Conservation (phyloP, 2,797 vertebrate genomes). For the Bovichtus diacanthus region DNA sequence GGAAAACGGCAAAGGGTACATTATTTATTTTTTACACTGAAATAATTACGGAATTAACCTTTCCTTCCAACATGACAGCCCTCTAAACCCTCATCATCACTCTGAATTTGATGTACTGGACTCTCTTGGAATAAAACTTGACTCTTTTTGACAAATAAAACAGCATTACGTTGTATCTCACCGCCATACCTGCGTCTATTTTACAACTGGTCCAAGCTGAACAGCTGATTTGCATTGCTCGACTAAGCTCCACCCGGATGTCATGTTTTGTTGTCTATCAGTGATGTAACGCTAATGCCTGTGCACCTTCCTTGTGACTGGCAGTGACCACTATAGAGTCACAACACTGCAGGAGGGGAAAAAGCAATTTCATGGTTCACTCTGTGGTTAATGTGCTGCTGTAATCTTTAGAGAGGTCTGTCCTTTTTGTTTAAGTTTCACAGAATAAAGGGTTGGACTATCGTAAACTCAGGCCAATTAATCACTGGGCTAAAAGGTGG, state of each 20-base stretch:
- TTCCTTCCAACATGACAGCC: conserved; percentile 64
- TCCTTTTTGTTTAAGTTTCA: conserved; percentile 87
- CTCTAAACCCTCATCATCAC: conserved; percentile 73
- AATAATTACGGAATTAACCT: conserved; percentile 82
- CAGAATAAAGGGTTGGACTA: conserved; percentile 85
- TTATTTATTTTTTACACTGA: conserved; percentile 82
- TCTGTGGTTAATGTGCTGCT: conserved; percentile 82
- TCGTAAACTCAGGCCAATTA: conserved; percentile 85
- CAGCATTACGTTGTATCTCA: conserved; percentile 35
- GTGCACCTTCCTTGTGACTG: conserved; percentile 63
- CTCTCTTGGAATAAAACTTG: conserved; percentile 57
- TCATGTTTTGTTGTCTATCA: conserved; percentile 68
- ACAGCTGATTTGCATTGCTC: conserved; percentile 48
- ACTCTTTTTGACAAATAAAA: conserved; percentile 60
- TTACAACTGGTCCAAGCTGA: conserved; percentile 16
- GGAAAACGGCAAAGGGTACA: conserved; percentile 71
- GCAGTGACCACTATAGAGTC: conserved; percentile 72
- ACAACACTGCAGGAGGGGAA: conserved; percentile 85
- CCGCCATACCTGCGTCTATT: conserved; percentile 13
- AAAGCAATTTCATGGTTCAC: conserved; percentile 91
- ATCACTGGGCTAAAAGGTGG: conserved; percentile 75
- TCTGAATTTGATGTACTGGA: conserved; percentile 70
- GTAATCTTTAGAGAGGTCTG: conserved; percentile 85
- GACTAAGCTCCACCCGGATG: conserved; percentile 30
- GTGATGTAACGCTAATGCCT: conserved; percentile 79